These are phyloP conservation scores for Agrotis clavis DNA, from an alignment of 2,888 invertebrate species.

Conservation along the genomic window DNA sequence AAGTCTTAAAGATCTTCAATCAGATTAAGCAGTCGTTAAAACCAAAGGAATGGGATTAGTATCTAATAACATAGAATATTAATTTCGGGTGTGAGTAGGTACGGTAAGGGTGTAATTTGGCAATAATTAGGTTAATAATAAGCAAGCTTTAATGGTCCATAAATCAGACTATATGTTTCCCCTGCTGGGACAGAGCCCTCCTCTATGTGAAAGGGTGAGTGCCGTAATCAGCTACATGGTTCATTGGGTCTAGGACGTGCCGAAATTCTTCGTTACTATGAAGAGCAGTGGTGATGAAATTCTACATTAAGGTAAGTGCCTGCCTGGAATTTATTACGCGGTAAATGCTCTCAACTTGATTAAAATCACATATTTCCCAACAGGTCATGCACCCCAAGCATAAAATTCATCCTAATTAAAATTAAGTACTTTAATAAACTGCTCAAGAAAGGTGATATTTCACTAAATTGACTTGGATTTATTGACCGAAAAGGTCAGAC, in stretches of 20 bases:
- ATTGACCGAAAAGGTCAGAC: constrained; percentile 57
- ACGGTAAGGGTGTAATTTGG: background rate
- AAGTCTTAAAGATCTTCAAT: no score
- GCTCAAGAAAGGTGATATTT: constrained; percentile 43
- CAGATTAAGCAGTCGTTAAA: no score
- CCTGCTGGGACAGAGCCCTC: background rate
- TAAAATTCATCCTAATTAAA: constrained; percentile 40
- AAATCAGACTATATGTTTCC: background rate
- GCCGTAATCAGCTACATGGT: background rate
- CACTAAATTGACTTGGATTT: constrained; percentile 52
- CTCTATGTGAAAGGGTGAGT: background rate
- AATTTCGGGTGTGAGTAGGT: background rate
- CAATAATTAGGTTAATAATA: background rate
- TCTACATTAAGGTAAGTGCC: background rate
- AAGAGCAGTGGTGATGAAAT: background rate
- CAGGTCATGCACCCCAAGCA: constrained; percentile 1
- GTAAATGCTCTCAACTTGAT: background rate
- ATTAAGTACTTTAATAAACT: constrained; percentile 34
- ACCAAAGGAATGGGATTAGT: no score
- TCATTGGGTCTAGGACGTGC: background rate
- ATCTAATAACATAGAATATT: no score
- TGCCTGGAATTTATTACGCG: background rate
- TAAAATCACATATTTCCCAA: background rate
- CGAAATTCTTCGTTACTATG: no score
- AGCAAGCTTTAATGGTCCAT: background rate